Conservation (phyloP, 2,888 invertebrate species). For the Cepaea hortensis region DNA sequence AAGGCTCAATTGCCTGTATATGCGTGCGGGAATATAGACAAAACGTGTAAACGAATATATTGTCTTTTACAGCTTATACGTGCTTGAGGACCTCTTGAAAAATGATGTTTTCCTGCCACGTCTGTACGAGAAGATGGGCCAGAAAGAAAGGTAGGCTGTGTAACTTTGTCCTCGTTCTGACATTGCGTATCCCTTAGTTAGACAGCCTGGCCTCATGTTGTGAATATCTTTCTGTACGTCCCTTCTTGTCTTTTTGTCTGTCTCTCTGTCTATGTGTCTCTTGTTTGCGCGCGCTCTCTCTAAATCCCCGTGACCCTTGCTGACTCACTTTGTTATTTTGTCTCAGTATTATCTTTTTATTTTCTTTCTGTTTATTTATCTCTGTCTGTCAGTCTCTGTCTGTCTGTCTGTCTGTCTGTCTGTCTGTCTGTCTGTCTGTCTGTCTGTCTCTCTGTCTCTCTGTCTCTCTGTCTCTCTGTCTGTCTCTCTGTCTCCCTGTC, state of each 20-base stretch:
- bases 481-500: neutral
- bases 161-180: neutral
- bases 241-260: neutral
- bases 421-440: neutral
- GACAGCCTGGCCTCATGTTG: neutral
- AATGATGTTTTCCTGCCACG: constrained; percentile 42
- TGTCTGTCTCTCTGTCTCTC: too few species aligned
- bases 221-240: neutral
- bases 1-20: neutral
- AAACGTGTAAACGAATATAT: neutral
- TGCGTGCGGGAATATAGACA: neutral
- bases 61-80: constrained; percentile 31
- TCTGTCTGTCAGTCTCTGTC: neutral
- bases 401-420: neutral
- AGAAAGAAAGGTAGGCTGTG: constrained; percentile 39
- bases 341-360: neutral
- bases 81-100: constrained; percentile 42
- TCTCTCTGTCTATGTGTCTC: neutral
- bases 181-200: neutral
- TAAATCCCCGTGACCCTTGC: neutral
- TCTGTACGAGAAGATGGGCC: constrained; percentile 33
- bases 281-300: neutral
- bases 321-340: too few species aligned
- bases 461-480: neutral
- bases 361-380: neutral